Base-by-base conservation (phyloP, 2,888 invertebrate genomes). In the Patella ulyssiponensis region DNA sequence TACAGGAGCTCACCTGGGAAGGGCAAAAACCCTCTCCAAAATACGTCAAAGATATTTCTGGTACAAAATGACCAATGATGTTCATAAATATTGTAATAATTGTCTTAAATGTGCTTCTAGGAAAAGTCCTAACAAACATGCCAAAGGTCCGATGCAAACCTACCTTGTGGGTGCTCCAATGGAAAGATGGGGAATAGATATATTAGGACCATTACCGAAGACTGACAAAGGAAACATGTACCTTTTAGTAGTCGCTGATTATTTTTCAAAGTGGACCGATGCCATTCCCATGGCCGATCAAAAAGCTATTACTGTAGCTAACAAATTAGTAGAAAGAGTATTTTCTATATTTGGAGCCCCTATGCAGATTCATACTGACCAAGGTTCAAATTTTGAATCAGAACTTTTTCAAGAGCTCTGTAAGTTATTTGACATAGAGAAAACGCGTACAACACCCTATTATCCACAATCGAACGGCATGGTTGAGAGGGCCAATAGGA, bases 331-430 rank as follows among this genome's bases (percentile, higher is more conserved):
- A 14, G 76, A 80, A 5, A 69, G 69, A 20, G 74, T 82, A 58
- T 69, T 83, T 7, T 75, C 72, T 4, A 12, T 76, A 5, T 83
- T 80, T 75, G 85, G 84, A 5, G 70, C 78, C 12, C 83, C 82
- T 5, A 14, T 70, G 27, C 64, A 80, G 14, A 56, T 82, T 17
- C 82, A 83, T 72, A 71, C 81, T 15, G 84, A 85, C 51, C 81
- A 80, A 20, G 85, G 82, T 3, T 44, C 71, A 15, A 80, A 79
- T 17, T 84, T 81, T 77, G 77, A 81, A 20, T 81, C 80, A 27
- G 27, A 70, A 5, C 17, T 82, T 14, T 82, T 82, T 73, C 14
- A 72, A 14, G 82, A 83, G 52, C 54, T 82, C 71, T 82, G 81
- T 70, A 27, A 73, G 54, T n/a, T 81, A 15, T 27, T 83, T 20